Evolutionary conservation across 2,888 invertebrate genomes (phyloP), one percentile per base, ranked within the genome.

Genomic region (Biston betularia): DNA sequence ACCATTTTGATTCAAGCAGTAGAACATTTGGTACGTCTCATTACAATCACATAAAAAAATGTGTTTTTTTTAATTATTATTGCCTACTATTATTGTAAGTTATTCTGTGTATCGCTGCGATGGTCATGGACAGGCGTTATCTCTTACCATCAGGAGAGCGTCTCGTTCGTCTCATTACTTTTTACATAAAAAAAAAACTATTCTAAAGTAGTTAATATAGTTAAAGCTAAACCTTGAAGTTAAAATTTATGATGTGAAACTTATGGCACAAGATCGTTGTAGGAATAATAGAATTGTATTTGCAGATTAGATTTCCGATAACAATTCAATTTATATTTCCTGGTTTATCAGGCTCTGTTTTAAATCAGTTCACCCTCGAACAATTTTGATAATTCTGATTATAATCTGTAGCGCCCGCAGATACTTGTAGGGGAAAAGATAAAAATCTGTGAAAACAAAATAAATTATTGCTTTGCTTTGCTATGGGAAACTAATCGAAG

Each of bases 331-430:
- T 78, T 73, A 66, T 72, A 73, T 73, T 72, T 75, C 69, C 71
- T 77, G 82, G 83, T 80, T 78, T 70, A 77, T 45, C 35, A 60
- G 78, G 78, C 86, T 85, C 86, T 87, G 89, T 85, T 90, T 89
- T 86, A 89, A 90, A 92, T 91, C 89, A 89, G 86, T 86, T 83
- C 79, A 83, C 84, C 86, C 86, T 86, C 78, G 73, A 76, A 45
- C 24, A 46, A 65, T 66, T 61, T 55, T 68, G 59, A 69, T 63
- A 65, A 63, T 67, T 59, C 63, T 70, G 82, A 83, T 83, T 65
- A 61, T 61, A 76, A 83, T 83, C 80, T 46, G 34, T 38, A 50
- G 14, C 63, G 73, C 79, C 82, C 81, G 79, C 84, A 84, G 79
- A 78, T 81, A 81, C 82, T 82, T 82, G 82, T 77, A 76, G 75